Evolutionary conservation across 2,113 vertebrate genomes (phyloP), one percentile per base, ranked within the genome.

Genomic region (Antechinus stuartii): DNA sequence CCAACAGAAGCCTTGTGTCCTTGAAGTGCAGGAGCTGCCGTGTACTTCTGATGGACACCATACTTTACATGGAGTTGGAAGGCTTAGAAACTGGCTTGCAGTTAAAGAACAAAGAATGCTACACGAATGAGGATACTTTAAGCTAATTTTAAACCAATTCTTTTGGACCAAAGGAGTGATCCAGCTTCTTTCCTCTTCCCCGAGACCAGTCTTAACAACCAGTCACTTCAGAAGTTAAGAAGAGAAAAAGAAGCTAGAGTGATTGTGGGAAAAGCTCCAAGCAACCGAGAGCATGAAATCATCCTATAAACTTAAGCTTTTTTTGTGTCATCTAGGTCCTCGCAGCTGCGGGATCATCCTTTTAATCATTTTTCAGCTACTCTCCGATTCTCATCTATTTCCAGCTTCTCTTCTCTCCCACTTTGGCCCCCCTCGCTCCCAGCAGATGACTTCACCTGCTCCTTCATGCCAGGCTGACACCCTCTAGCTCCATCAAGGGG

Each of bases 1-100:
- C 89, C 52, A 14, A 97, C 92, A 96, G 92, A 42, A 90, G 95
- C 91, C 94, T 90, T 91, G 92, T 93, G 57, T 95, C 89, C 91
- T 50, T 61, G 94, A 91, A 96, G 91, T 91, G 57, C 91, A 84
- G 89, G 76, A 92, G 16, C 57, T 0, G 1, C 55, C 42, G 50
- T 90, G 94, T 49, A 30, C 92, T 95, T 97, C 97, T 84, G 94
- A 94, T 35, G 46, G 55, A 42, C 84, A 90, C 89, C 94, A 90
- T 50, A 35, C 0, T 54, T 50, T 89, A 52, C 42, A 30, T 55
- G 50, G 55, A 54, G 50, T 1, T 57, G 53, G 57, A 53, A 57
- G 49, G 52, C 42, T 26, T 68, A 35, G 89, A 89, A 93, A 95
- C 91, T 42, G 7, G 35, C 93, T 25, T 92, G 46, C 2, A 84